Conservation (phyloP, 2,113 vertebrate genomes). For the Pseudopodoces humilis region DNA sequence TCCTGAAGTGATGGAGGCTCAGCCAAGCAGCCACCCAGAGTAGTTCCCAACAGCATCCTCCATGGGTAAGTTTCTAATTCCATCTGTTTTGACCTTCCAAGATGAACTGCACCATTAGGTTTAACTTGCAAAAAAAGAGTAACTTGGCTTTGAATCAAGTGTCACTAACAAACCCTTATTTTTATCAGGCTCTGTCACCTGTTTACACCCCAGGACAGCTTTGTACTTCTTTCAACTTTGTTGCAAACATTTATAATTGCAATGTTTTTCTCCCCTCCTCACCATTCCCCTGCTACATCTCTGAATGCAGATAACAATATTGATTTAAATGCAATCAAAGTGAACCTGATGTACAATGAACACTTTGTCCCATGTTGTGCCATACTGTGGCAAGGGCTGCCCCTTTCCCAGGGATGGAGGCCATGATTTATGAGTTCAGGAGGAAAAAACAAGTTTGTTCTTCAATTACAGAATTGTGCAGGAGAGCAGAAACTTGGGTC, state of each 20-base stretch:
- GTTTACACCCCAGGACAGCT: not conserved
- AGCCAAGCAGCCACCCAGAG: not conserved
- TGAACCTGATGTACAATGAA: not conserved
- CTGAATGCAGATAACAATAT: not conserved
- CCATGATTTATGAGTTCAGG: not conserved
- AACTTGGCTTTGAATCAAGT: not conserved
- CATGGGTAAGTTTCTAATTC: rapidly evolving
- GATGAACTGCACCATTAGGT: not conserved
- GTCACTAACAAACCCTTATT: no score
- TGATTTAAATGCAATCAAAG: constrained; percentile 26
- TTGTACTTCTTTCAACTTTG: not conserved
- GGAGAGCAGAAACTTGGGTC: not conserved
- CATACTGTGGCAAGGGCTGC: not conserved
- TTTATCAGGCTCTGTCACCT: not conserved
- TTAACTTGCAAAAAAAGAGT: not conserved
- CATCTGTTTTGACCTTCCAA: not conserved
- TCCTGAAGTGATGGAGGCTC: rapidly evolving
- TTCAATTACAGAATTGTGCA: not conserved
- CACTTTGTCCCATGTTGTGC: not conserved
- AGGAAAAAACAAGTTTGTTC: not conserved
- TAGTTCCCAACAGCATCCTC: not conserved
- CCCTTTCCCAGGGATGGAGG: not conserved
- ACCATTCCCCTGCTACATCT: not conserved
- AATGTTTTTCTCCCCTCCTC: not conserved
- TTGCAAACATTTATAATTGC: not conserved